Evolutionary conservation across 2,113 vertebrate species (phyloP).

Genomic region (Chitala chitala): DNA sequence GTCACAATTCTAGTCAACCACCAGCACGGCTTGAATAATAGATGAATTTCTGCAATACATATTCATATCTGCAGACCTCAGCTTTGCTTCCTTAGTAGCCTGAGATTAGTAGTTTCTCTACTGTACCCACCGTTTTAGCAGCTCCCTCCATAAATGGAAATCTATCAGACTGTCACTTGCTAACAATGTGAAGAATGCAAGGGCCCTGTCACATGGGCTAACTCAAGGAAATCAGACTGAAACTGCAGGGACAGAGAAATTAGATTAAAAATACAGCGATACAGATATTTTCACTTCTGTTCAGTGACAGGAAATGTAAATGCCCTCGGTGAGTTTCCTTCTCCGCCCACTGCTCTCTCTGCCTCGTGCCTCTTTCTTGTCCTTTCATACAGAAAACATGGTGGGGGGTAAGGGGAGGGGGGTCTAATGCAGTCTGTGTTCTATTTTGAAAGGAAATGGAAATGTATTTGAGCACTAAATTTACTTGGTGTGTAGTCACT

Average conservation of each 20-base stretch:
- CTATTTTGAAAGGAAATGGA: too few relatives aligned
- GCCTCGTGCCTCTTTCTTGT: not conserved
- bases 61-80: conserved; percentile 13
- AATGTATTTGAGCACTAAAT: too few relatives aligned
- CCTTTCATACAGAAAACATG: not conserved
- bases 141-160: conserved; percentile 71
- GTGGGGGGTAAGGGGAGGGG: not conserved
- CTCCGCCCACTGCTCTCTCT: not conserved
- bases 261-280: conserved; percentile 42
- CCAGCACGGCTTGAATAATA: conserved; percentile 10
- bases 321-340: not conserved
- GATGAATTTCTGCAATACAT: not conserved
- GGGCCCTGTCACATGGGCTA: conserved; percentile 61
- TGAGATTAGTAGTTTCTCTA: conserved; percentile 37
- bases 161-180: conserved; percentile 75
- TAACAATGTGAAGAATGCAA: conserved; percentile 70
- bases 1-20: not conserved
- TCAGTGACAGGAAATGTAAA: not conserved
- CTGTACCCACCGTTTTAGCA: conserved; percentile 43
- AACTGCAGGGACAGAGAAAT: conserved; percentile 32
- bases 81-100: conserved; percentile 6
- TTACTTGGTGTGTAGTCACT: too few relatives aligned
- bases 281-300: conserved; percentile 44
- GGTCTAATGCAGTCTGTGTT: not conserved
- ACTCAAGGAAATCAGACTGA: conserved; percentile 65